Percentiles rank a stretch among this genome's conserved stretches.
These are phyloP conservation scores for Sander lucioperca DNA, from an alignment of 2,113 vertebrate species.

Conservation along the genomic window DNA sequence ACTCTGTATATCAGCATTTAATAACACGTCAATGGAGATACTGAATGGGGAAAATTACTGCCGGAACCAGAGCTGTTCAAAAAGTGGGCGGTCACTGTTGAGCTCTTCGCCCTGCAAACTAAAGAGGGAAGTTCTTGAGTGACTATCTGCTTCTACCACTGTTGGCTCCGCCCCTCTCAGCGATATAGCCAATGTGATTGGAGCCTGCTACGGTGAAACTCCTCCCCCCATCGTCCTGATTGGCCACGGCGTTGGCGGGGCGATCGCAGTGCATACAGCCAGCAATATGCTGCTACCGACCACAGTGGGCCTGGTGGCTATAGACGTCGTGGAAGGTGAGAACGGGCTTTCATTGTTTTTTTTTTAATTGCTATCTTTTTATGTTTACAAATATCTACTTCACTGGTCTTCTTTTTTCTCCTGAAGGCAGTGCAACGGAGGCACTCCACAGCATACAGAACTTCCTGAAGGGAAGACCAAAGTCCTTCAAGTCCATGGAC, in stretches of 20 bases:
- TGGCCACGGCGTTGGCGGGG: conserved; percentile 80
- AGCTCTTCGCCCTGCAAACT: neutral
- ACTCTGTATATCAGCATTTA: too few relatives aligned
- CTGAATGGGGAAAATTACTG: too few relatives aligned
- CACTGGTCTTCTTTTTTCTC: neutral
- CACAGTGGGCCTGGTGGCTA: conserved; percentile 75
- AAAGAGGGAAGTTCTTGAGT: neutral
- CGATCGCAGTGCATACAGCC: conserved; percentile 76
- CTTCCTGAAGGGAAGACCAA: conserved; percentile 79
- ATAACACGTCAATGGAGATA: too few relatives aligned
- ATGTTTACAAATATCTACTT: neutral
- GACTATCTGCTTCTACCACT: neutral
- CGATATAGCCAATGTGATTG: conserved; percentile 78
- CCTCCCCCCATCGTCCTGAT: conserved; percentile 76
- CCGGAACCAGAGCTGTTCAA: too few relatives aligned
- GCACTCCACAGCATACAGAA: conserved; percentile 82
- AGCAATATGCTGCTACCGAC: conserved; percentile 65
- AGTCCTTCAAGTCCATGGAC: conserved; percentile 81
- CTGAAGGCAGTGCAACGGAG: conserved; percentile 78
- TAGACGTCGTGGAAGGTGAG: conserved; percentile 80
- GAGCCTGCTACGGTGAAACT: conserved; percentile 74
- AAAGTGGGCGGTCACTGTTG: too few relatives aligned
- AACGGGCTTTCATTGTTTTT: neutral
- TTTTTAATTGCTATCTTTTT: neutral
- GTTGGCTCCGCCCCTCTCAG: conserved; percentile 34